Base-by-base conservation (phyloP, 2,888 invertebrate genomes). In the Podotricha telesiphe region DNA sequence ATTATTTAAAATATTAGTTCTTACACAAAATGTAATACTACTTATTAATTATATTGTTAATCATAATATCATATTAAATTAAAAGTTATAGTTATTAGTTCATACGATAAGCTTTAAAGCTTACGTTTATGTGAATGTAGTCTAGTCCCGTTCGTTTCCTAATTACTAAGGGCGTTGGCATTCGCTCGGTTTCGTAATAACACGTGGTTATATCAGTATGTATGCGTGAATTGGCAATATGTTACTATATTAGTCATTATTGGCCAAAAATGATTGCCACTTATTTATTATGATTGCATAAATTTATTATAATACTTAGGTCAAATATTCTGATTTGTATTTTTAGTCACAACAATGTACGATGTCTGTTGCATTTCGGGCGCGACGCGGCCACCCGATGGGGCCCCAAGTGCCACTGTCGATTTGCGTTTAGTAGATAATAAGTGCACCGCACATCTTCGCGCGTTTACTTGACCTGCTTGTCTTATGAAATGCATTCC, bases 381-480 rank as follows among this genome's bases (percentile, higher is more conserved):
- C 77, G 77, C 78, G 78, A 79, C 79, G 83, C 82, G 83, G 84
- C 89, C 91, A 91, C 91, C 84, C 72, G 82, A 79, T 85, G 86
- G 88, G 87, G 91, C 83, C 91, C 82, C 75, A 76, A 73, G 77
- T 75, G 69, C 78, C 80, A 77, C 79, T 75, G 74, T 75, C 80
- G 82, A 81, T 83, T 82, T 84, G 87, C 80, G 82, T 82, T 84
- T 82, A 84, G 87, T 86, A 85, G 90, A 89, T 89, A 88, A 86
- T 85, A 85, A 88, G 83, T 88, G 88, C 87, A 86, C 82, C 82
- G 79, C 81, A 82, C 85, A 84, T 86, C 86, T 86, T 82, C 79
- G 80, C 81, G 82, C 86, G 81, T 77, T 73, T 80, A 78, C 69
- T 78, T 80, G 82, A 78, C 78, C 76, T 76, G 81, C 80, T 85